Conservation (phyloP, 2,797 vertebrate genomes). For the Perodicticus potto region DNA sequence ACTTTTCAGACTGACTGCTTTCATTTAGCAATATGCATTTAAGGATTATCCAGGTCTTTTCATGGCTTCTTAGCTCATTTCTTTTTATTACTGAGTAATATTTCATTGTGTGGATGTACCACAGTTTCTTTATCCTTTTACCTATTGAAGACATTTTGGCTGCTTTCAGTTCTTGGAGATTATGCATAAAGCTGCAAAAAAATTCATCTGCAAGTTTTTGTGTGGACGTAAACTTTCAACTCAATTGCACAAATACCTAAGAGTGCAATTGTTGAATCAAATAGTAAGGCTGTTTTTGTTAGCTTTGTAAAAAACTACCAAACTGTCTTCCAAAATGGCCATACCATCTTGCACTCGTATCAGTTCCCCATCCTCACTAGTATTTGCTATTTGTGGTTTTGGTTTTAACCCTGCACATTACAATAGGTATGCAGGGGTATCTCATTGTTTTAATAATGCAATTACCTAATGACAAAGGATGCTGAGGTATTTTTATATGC, state of each 20-base stretch:
- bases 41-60: neutral
- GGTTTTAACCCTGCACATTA: neutral
- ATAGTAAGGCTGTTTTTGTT: neutral
- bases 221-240: neutral
- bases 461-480: neutral
- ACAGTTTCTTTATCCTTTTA: neutral
- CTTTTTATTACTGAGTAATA: neutral
- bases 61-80: neutral
- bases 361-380: neutral
- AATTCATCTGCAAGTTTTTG: neutral
- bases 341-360: neutral
- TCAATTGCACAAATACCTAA: neutral
- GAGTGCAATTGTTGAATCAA: neutral
- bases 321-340: neutral
- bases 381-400: neutral
- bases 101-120: too few relatives aligned
- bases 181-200: neutral
- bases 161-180: neutral
- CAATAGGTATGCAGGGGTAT: neutral
- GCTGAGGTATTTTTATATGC: neutral
- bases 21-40: neutral
- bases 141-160: neutral
- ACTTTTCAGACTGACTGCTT: neutral
- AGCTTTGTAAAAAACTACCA: neutral
- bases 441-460: neutral